A percentile compares a stretch with the other conserved stretches of the same genome.
phyloP scores from a whole-genome alignment of 2,797 vertebrate species.

The Alosa sapidissima region DNA sequence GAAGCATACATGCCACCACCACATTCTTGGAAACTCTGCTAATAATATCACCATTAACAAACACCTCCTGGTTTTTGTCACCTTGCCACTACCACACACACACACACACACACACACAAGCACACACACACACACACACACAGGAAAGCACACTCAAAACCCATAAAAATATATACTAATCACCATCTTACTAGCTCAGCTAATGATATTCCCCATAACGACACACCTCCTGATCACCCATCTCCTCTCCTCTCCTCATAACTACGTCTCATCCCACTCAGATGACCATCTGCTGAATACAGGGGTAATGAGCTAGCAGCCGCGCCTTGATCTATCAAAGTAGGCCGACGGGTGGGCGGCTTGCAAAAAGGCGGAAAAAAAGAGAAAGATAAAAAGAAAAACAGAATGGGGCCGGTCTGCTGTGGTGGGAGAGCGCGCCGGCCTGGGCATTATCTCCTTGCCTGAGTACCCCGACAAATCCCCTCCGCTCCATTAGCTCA shows the following conservation, averaged over 20 bases:
- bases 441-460: slow-evolving; percentile 52
- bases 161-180: not conserved
- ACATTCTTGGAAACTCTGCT: not conserved
- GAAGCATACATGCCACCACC: not conserved
- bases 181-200: not conserved
- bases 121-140: slow-evolving; percentile 14
- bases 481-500: slow-evolving; percentile 53
- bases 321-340: not conserved
- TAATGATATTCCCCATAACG: slow-evolving; percentile 1
- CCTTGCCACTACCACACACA: not conserved
- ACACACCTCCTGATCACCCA: not conserved
- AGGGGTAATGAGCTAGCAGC: not conserved
- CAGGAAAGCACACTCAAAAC: not conserved
- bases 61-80: not conserved
- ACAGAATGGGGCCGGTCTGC: not conserved
- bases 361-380: not conserved
- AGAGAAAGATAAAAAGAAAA: not conserved
- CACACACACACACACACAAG: not conserved
- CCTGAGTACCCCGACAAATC: slow-evolving; percentile 55
- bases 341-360: not conserved
- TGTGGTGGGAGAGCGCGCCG: not conserved
- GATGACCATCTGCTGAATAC: slow-evolving; percentile 5
- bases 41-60: slow-evolving; percentile 6
- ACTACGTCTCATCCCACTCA: not conserved
- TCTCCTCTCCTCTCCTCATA: not conserved